Percentiles rank a stretch among this genome's conserved stretches.
phyloP scores from a whole-genome alignment of 2,797 vertebrate species.

The Megaceryle alcyon region DNA sequence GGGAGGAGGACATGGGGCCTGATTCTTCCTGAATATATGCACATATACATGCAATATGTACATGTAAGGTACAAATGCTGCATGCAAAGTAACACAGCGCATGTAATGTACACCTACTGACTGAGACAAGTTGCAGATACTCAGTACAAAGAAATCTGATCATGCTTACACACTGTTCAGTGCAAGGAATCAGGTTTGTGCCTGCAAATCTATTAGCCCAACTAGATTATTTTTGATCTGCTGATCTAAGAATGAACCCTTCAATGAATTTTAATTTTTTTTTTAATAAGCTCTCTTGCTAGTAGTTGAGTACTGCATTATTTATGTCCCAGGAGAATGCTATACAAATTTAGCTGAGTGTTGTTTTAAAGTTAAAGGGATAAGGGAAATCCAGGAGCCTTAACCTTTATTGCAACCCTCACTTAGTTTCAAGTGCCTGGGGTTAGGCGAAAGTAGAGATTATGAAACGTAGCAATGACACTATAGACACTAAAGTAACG shows the following conservation, averaged over 20 bases:
- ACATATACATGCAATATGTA: not conserved
- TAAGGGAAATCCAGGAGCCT: slow-evolving; percentile 16
- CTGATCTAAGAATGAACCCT: not conserved
- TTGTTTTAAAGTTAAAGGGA: slow-evolving; percentile 50
- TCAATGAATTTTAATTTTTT: not conserved
- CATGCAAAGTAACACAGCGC: not conserved
- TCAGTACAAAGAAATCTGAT: not conserved
- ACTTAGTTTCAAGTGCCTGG: not conserved
- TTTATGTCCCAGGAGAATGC: not conserved
- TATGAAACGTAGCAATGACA: not conserved
- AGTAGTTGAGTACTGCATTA: not conserved
- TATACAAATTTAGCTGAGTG: not conserved
- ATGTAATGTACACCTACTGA: not conserved
- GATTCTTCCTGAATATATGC: not conserved
- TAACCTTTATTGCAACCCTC: slow-evolving; percentile 5
- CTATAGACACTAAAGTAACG: not conserved
- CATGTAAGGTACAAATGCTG: not conserved
- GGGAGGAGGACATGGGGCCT: not conserved
- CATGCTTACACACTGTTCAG: not conserved
- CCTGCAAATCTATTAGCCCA: not conserved
- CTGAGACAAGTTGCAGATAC: not conserved
- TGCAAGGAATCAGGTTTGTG: not conserved
- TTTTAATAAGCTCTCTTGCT: not conserved
- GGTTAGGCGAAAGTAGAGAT: not conserved
- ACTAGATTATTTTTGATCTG: not conserved